A percentile compares a stretch with the other conserved stretches of the same genome.
These are phyloP conservation scores for Sitobion miscanthi DNA, from an alignment of 1,140 invertebrate genomes.

Conservation along the genomic window DNA sequence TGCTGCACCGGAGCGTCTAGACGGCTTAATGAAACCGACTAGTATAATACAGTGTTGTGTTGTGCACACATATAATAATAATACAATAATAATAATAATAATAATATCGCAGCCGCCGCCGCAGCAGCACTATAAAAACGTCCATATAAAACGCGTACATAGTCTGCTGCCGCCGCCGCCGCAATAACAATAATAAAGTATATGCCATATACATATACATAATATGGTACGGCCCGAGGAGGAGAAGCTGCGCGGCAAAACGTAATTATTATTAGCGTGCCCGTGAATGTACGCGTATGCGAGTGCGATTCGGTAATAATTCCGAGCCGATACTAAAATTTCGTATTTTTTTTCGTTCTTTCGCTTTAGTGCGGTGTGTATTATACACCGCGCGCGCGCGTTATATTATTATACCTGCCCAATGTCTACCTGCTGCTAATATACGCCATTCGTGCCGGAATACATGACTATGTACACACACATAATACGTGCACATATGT, in stretches of 20 bases:
- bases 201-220: neutral
- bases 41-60: neutral
- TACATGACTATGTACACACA: neutral
- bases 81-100: constrained; percentile 14
- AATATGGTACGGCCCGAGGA: neutral
- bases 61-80: neutral
- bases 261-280: neutral
- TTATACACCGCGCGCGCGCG: too few species aligned
- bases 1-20: constrained; percentile 38
- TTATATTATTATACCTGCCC: neutral
- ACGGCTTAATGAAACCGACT: constrained; percentile 50
- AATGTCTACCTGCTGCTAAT: neutral
- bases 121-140: neutral
- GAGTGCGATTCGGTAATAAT: neutral
- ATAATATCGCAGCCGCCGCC: neutral
- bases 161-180: neutral
- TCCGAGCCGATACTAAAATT: neutral
- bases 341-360: neutral
- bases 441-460: neutral
- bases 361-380: neutral
- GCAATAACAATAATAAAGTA: neutral
- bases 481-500: neutral
- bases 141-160: constrained; percentile 8
- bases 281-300: neutral
- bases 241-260: neutral